A percentile compares a stretch with the other conserved stretches of the same genome.
Evolutionary conservation across 2,797 vertebrate species (phyloP).

Genomic region (Rousettus madagascariensis): DNA sequence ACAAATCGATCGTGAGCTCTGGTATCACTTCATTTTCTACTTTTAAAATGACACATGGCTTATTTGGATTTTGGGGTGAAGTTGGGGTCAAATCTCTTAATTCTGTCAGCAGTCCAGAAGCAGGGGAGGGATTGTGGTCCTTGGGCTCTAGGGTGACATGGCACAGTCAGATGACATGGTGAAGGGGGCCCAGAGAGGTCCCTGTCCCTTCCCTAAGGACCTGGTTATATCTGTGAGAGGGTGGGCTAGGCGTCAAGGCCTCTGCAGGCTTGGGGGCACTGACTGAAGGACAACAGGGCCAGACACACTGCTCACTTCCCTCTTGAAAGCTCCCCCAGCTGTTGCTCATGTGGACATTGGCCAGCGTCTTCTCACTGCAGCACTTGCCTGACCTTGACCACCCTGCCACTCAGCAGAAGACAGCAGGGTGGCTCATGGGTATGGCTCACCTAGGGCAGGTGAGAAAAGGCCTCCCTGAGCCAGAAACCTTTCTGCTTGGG

Average conservation of each 20-base stretch:
- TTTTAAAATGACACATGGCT: not conserved
- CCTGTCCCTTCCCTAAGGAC: not conserved
- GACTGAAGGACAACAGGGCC: not conserved
- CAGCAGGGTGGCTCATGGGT: not conserved
- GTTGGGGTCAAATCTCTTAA: not conserved
- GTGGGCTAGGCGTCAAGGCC: not conserved
- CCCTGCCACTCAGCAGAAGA: not conserved
- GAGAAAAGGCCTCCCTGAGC: not conserved
- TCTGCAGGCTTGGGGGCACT: not conserved
- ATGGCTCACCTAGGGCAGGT: not conserved
- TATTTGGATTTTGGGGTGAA: not conserved
- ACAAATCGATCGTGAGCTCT: slow-evolving; percentile 52
- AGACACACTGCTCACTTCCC: not conserved
- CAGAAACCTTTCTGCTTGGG: not conserved
- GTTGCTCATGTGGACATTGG: not conserved
- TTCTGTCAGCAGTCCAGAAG: not conserved
- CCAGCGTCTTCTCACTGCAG: not conserved
- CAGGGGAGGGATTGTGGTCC: not conserved
- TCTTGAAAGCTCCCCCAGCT: not conserved
- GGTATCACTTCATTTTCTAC: not conserved
- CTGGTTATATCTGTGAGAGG: not conserved
- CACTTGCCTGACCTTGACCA: not conserved
- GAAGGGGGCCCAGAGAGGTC: not conserved
- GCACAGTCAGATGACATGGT: not conserved
- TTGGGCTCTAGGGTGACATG: not conserved